phyloP scores from a whole-genome alignment of 2,113 vertebrate species.

The Daubentonia madagascariensis region DNA sequence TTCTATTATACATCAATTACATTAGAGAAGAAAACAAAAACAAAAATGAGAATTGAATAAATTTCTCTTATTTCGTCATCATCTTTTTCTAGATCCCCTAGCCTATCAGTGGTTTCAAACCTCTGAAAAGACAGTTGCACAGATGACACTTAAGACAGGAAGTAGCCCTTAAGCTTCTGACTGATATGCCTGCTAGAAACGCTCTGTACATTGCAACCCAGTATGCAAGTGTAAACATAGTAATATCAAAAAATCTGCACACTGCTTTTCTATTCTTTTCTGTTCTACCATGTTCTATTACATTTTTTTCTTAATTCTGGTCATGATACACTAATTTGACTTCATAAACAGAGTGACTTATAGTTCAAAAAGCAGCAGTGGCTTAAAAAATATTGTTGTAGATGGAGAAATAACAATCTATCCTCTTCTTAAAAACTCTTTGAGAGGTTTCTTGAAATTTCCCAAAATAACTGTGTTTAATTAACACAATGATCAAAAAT shows the following conservation, averaged over 20 bases:
- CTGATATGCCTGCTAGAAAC: not conserved
- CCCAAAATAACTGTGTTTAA: not conserved
- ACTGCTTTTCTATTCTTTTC: not conserved
- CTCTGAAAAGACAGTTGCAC: not conserved
- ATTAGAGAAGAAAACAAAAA: not conserved
- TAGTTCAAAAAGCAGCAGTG: not conserved
- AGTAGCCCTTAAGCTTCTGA: not conserved
- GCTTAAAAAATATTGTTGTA: not conserved
- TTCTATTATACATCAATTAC: not conserved
- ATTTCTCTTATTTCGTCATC: not conserved
- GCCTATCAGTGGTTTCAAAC: not conserved
- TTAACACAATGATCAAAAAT: not conserved
- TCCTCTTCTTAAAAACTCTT: not conserved
- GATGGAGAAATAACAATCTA: not conserved
- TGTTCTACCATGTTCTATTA: not conserved
- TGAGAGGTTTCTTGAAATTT: not conserved
- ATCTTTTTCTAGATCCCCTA: not conserved
- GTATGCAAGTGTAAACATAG: not conserved
- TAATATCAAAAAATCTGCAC: not conserved
- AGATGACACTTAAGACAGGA: not conserved
- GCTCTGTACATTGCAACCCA: rapidly evolving
- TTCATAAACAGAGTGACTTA: not conserved
- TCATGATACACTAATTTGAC: not conserved
- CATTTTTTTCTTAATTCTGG: not conserved
- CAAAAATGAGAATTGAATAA: not conserved